phyloP scores from a whole-genome alignment of 2,888 invertebrate genomes.

The Athripsodes cinereus region DNA sequence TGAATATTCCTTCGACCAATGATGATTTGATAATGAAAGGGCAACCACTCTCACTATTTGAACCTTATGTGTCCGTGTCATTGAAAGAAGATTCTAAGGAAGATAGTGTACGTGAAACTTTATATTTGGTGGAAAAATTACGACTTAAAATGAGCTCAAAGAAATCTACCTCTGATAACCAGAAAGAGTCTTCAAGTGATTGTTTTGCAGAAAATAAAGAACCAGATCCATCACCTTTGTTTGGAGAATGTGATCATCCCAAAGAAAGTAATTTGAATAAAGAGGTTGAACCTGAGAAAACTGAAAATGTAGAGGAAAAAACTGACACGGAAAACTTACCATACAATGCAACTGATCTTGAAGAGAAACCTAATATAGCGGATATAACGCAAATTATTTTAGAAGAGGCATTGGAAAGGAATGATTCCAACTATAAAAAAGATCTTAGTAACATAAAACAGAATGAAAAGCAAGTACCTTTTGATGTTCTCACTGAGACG shows the following conservation, averaged over 20 bases:
- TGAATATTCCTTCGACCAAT: conserved; percentile 46
- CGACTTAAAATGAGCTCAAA: conserved; percentile 64
- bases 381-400: conserved; percentile 20
- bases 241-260: conserved; percentile 14
- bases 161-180: conserved; percentile 54
- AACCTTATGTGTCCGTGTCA: conserved; percentile 51
- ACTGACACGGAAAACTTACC: conserved; percentile 2
- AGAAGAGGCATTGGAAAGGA: neutral
- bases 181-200: conserved; percentile 43
- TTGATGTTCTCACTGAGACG: conserved; percentile 8
- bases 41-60: conserved; percentile 56
- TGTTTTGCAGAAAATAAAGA: conserved; percentile 34
- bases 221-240: conserved; percentile 6
- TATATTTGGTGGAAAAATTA: conserved; percentile 78
- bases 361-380: conserved; percentile 28
- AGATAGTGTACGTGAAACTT: conserved; percentile 73
- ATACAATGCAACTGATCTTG: neutral
- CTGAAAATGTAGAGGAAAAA: neutral
- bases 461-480: conserved; percentile 8
- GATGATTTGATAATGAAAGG: conserved; percentile 54
- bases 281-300: conserved; percentile 29
- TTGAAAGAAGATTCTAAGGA: conserved; percentile 77
- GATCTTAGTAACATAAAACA: neutral
- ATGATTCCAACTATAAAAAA: neutral
- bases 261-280: conserved; percentile 26